Conservation (phyloP, 1,140 invertebrate species). For the Macrobrachium nipponense region DNA sequence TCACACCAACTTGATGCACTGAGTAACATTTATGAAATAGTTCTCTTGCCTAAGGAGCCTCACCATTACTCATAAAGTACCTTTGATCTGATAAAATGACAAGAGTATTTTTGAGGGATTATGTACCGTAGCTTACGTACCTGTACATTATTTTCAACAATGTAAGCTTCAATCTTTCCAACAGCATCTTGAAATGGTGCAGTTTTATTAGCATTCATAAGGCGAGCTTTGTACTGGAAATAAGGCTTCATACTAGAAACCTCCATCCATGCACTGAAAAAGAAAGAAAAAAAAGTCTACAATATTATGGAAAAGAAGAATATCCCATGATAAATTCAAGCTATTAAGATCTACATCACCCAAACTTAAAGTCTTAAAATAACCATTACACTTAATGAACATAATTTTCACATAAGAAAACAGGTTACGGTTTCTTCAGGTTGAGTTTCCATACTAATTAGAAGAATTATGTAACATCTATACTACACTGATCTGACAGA, state of each 20-base stretch:
- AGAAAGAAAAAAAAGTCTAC: constrained; percentile 63
- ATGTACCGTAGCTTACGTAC: constrained; percentile 25
- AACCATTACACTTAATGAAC: no score
- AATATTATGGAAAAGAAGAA: constrained; percentile 45
- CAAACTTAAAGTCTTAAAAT: no score
- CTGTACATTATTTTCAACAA: constrained; percentile 69
- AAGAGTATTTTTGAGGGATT: not conserved
- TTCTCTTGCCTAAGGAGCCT: no score
- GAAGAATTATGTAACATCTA: not conserved
- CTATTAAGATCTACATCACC: not conserved
- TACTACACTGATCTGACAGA: not conserved
- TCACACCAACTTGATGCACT: no score
- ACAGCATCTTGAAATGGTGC: constrained; percentile 86
- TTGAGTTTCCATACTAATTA: not conserved
- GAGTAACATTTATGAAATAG: no score
- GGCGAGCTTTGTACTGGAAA: constrained; percentile 82
- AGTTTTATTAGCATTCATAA: constrained; percentile 83
- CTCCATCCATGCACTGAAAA: constrained; percentile 90
- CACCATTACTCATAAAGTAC: no score
- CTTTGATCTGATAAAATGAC: no score
- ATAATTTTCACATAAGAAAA: no score
- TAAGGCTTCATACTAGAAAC: constrained; percentile 87
- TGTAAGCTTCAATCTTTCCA: constrained; percentile 86
- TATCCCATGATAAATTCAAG: not conserved
- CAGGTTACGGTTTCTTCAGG: no score